Conservation (phyloP, 2,888 invertebrate genomes). For the Oasisia sp. region DNA sequence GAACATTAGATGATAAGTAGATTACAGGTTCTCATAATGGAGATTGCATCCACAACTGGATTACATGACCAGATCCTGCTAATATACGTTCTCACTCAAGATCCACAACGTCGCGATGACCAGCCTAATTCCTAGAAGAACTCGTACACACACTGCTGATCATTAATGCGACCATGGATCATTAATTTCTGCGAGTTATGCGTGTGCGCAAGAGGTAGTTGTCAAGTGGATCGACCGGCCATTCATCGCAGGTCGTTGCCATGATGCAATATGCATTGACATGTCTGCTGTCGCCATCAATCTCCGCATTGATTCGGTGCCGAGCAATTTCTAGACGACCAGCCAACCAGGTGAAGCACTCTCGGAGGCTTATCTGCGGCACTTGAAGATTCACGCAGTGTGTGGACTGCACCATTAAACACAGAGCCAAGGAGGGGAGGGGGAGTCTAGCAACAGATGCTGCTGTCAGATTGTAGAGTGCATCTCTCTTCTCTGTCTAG, state of each 20-base stretch:
- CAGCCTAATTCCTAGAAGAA: no score
- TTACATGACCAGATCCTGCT: no score
- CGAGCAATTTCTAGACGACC: background rate
- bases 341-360: background rate
- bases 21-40: no score
- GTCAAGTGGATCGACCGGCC: background rate
- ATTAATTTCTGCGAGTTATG: background rate
- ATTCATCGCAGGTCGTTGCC: background rate
- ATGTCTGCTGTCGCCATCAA: background rate
- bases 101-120: no score
- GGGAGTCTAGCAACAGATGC: constrained; percentile 3
- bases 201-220: background rate
- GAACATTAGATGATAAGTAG: no score
- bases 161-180: background rate
- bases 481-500: background rate
- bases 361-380: background rate
- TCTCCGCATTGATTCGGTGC: background rate
- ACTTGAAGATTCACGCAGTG: background rate
- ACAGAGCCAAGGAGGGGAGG: background rate
- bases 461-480: background rate
- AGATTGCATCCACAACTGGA: no score
- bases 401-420: background rate
- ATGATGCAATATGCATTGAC: background rate
- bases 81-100: no score
- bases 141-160: background rate